Conservation (phyloP, 2,797 vertebrate genomes). For the Zalophus californianus region DNA sequence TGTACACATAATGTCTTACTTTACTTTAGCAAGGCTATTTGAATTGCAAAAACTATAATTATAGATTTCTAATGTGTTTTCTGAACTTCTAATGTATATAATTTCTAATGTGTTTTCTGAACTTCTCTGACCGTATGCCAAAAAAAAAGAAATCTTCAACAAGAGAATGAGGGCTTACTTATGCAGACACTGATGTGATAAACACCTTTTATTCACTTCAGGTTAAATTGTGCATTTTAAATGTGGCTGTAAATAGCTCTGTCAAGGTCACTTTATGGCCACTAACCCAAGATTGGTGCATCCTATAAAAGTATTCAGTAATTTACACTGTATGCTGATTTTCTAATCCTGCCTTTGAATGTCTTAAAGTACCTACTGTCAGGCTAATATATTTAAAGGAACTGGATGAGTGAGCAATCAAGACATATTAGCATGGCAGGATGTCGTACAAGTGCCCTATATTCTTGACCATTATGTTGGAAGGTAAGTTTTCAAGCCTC, state of each 20-base stretch:
- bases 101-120: conserved; percentile 63
- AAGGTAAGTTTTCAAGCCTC: neutral
- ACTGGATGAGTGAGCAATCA: conserved; percentile 62
- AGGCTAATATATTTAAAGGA: conserved; percentile 74
- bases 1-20: conserved; percentile 52
- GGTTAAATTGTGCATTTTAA: conserved; percentile 80
- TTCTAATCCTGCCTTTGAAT: conserved; percentile 76
- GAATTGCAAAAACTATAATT: conserved; percentile 67
- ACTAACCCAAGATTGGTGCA: conserved; percentile 23
- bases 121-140: conserved; percentile 58
- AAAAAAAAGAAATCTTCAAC: conserved; percentile 12
- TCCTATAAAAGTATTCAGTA: conserved; percentile 69
- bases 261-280: conserved; percentile 76
- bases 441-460: neutral
- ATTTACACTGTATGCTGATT: conserved; percentile 75
- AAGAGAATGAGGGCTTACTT: conserved; percentile 45
- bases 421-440: conserved; percentile 48
- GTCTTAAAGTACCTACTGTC: conserved; percentile 59
- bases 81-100: conserved; percentile 48
- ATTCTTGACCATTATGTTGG: conserved; percentile 1
- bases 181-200: conserved; percentile 61
- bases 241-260: conserved; percentile 71
- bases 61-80: conserved; percentile 64
- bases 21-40: conserved; percentile 31
- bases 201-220: conserved; percentile 77